These are phyloP conservation scores for Dorcus hopei DNA, from an alignment of 2,888 invertebrate genomes.

Conservation along the genomic window DNA sequence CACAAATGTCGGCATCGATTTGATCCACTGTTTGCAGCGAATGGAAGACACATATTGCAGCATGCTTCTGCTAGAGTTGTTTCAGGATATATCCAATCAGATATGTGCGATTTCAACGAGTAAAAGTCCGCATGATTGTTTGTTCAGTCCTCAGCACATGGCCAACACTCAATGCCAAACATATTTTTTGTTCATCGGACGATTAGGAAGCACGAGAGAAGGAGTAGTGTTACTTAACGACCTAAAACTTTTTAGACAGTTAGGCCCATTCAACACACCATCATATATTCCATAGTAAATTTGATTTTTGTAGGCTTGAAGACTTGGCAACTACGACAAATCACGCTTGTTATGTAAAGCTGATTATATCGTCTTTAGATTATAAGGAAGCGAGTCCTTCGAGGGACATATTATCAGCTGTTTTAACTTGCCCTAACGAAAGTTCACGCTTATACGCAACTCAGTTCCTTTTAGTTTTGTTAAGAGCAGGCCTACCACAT, in stretches of 20 bases:
- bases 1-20: conserved; percentile 67
- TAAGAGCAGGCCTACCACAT: conserved; percentile 71
- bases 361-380: conserved; percentile 88
- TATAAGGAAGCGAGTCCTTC: conserved; percentile 74
- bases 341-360: conserved; percentile 89
- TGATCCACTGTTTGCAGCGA: conserved; percentile 70
- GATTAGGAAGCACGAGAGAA: conserved; percentile 69
- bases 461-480: conserved; percentile 82
- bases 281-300: conserved; percentile 4
- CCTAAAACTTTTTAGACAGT: conserved; percentile 74
- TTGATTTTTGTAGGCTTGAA: conserved; percentile 60
- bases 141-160: conserved; percentile 86
- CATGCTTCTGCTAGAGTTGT: conserved; percentile 71
- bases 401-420: conserved; percentile 52
- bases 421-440: conserved; percentile 58
- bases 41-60: conserved; percentile 61
- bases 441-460: conserved; percentile 81
- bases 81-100: conserved; percentile 75
- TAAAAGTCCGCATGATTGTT: conserved; percentile 77
- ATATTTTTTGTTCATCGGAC: conserved; percentile 91
- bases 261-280: conserved; percentile 34
- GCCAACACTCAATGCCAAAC: conserved; percentile 87
- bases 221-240: conserved; percentile 71
- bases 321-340: conserved; percentile 78
- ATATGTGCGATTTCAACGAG: conserved; percentile 69